These are phyloP conservation scores for Aricia agestis DNA, from an alignment of 1,140 invertebrate species.

Conservation along the genomic window DNA sequence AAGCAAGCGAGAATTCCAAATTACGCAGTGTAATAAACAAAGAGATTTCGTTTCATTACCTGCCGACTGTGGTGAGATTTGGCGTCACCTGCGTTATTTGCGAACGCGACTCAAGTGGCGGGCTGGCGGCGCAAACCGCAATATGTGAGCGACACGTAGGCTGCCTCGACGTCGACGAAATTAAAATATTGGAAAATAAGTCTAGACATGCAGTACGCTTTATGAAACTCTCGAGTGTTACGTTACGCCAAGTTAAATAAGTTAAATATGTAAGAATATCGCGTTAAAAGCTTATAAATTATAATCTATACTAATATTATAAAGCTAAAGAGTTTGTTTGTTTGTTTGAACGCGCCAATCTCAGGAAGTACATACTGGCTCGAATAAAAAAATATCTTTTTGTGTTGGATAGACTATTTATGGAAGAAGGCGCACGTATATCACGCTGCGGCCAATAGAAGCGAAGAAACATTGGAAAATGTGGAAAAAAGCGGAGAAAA, in stretches of 20 bases:
- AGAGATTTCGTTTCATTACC: constrained; percentile 3
- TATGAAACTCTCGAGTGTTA: not conserved
- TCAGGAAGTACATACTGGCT: no score
- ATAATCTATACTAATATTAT: no score
- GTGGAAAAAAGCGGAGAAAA: no score
- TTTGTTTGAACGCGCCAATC: no score
- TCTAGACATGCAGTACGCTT: not conserved
- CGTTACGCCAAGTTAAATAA: not conserved
- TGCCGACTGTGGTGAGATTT: not conserved
- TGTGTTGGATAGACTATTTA: no score
- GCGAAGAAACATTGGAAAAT: no score
- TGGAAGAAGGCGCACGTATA: no score
- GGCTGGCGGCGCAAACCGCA: not conserved
- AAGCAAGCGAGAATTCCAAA: not conserved
- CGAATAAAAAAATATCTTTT: no score
- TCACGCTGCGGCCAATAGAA: no score
- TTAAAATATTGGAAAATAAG: constrained; percentile 1
- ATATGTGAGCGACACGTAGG: not conserved
- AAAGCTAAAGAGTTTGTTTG: no score
- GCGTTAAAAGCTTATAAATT: no score
- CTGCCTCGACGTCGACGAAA: not conserved
- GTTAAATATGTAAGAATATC: no score
- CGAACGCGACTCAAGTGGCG: not conserved
- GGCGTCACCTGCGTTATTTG: not conserved
- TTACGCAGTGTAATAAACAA: not conserved